phyloP scores from a whole-genome alignment of 2,797 vertebrate genomes.

The Arnoldichthys spilopterus region DNA sequence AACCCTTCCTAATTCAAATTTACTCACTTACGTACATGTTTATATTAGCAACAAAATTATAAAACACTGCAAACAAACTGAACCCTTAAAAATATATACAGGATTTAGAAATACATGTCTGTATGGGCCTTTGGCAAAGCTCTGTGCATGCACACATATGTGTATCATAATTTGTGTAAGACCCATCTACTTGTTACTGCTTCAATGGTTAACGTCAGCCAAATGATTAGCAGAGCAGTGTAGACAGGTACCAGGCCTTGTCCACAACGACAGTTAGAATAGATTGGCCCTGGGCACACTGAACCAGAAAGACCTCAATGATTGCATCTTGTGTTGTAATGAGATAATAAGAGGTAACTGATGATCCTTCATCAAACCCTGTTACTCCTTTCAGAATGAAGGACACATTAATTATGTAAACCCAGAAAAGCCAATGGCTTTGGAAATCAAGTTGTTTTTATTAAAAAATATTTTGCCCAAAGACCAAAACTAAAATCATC shows the following conservation, averaged over 20 bases:
- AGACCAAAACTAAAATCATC: slow-evolving; percentile 32
- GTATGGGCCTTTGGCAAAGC: slow-evolving; percentile 1
- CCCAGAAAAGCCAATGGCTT: slow-evolving; percentile 27
- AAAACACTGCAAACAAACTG: background rate
- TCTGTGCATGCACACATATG: background rate
- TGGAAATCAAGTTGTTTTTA: slow-evolving; percentile 7
- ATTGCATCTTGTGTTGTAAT: slow-evolving; percentile 31
- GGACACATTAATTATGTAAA: slow-evolving; percentile 1
- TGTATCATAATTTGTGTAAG: background rate
- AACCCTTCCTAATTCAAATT: background rate
- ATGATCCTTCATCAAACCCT: slow-evolving; percentile 32
- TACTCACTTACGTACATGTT: background rate
- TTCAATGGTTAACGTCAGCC: slow-evolving; percentile 33
- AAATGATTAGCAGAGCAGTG: slow-evolving; percentile 7
- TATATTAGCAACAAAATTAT: too few relatives aligned
- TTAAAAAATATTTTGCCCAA: slow-evolving; percentile 16
- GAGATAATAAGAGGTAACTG: slow-evolving; percentile 23
- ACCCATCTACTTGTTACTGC: background rate
- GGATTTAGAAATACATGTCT: background rate
- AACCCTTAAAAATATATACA: background rate
- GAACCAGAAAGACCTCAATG: slow-evolving; percentile 40
- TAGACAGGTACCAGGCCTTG: slow-evolving; percentile 28
- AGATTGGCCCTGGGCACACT: slow-evolving; percentile 25
- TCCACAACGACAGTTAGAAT: slow-evolving; percentile 39
- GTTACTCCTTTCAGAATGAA: background rate